Evolutionary conservation across 2,797 vertebrate species (phyloP).

Genomic region (Parauchenoglanis punctatus): DNA sequence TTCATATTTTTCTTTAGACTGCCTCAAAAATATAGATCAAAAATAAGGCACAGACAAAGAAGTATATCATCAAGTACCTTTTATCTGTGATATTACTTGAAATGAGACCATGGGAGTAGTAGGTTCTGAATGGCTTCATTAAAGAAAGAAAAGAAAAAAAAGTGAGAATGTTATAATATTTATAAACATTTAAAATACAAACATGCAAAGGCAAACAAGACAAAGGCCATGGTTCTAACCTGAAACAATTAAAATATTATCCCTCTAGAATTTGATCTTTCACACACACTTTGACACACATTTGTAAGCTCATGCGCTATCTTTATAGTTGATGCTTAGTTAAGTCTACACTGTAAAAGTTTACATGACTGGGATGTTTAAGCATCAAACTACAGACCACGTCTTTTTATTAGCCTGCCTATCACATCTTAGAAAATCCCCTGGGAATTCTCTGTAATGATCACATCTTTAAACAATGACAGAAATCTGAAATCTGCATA

Average conservation of each 20-base stretch:
- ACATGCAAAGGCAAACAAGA: background rate
- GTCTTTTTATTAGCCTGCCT: background rate
- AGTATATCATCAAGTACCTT: constrained; percentile 74
- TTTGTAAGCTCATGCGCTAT: background rate
- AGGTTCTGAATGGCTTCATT: constrained; percentile 88
- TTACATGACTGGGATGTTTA: background rate
- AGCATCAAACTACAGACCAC: background rate
- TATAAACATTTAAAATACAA: background rate
- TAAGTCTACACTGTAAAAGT: background rate
- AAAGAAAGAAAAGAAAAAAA: constrained; percentile 8
- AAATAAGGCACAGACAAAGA: background rate
- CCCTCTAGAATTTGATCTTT: background rate
- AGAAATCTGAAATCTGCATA: background rate
- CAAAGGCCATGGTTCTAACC: background rate
- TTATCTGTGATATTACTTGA: constrained; percentile 94
- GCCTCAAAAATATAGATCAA: background rate
- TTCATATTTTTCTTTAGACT: background rate
- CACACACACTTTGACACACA: background rate
- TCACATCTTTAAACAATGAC: background rate
- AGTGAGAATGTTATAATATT: background rate
- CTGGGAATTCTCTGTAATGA: background rate
- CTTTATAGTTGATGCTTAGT: background rate
- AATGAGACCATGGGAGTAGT: constrained; percentile 93
- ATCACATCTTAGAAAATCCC: background rate
- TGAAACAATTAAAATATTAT: background rate